Percentiles rank a stretch among this genome's conserved stretches.
Evolutionary conservation across 2,888 invertebrate genomes (phyloP).

Genomic region (Chloroclystis v-ata): DNA sequence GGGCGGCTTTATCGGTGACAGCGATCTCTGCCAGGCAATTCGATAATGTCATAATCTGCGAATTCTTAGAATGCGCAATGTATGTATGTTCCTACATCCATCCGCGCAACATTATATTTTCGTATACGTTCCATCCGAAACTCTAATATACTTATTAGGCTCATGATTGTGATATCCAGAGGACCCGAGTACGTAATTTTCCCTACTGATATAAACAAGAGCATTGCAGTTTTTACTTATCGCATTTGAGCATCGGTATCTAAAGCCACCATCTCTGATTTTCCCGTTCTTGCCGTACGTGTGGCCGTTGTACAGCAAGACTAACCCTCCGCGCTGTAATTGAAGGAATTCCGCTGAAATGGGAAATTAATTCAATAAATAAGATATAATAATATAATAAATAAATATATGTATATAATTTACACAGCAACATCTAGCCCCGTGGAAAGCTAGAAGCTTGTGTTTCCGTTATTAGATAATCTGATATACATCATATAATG

Average conservation of each 20-base stretch:
- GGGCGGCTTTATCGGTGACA: too few relatives aligned
- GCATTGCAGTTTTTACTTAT: constrained; percentile 27
- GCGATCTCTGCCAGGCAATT: too few relatives aligned
- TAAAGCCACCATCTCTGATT: constrained; percentile 8
- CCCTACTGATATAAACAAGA: constrained; percentile 22
- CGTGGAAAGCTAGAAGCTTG: too few relatives aligned
- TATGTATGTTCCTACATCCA: too few relatives aligned
- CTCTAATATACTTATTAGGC: constrained; percentile 2
- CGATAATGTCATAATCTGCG: too few relatives aligned
- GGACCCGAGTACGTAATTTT: constrained; percentile 21
- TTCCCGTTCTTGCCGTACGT: constrained; percentile 20
- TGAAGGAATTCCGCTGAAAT: constrained; percentile 20
- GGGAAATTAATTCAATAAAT: not conserved
- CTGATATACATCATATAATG: too few relatives aligned
- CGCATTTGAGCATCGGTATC: constrained; percentile 26
- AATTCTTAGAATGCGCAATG: too few relatives aligned
- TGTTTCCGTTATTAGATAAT: too few relatives aligned
- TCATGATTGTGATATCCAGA: constrained; percentile 9
- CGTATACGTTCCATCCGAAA: constrained; percentile 9
- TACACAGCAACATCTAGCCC: too few relatives aligned
- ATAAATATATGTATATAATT: too few relatives aligned
- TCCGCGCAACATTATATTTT: constrained; percentile 7
- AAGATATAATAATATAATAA: too few relatives aligned
- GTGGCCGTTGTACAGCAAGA: constrained; percentile 20
- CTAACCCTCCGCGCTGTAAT: constrained; percentile 11